A percentile compares a stretch with the other conserved stretches of the same genome.
phyloP scores from a whole-genome alignment of 2,113 vertebrate species.

The Cygnus buccinator region DNA sequence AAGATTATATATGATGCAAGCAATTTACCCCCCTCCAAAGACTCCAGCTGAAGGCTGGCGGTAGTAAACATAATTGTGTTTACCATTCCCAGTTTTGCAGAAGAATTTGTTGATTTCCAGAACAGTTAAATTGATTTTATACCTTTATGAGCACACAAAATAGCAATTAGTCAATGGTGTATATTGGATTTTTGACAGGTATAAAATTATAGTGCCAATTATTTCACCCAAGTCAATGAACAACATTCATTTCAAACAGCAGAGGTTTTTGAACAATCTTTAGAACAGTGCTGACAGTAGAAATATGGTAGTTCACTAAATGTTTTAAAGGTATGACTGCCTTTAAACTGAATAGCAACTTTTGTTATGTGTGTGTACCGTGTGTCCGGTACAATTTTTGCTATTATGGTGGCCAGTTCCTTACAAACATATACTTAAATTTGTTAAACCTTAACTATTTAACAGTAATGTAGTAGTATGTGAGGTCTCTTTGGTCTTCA shows the following conservation, averaged over 20 bases:
- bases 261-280: not conserved
- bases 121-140: slow-evolving; percentile 68
- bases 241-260: slow-evolving; percentile 43
- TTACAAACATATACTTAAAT: not conserved
- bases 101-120: slow-evolving; percentile 45
- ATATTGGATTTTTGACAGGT: slow-evolving; percentile 66
- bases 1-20: not conserved
- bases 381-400: not conserved
- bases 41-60: not conserved
- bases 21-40: not conserved
- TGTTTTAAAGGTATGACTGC: not conserved
- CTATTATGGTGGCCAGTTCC: not conserved
- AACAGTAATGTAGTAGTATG: not conserved
- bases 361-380: not conserved
- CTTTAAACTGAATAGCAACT: not conserved
- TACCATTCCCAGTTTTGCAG: slow-evolving; percentile 1
- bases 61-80: slow-evolving; percentile 23
- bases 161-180: slow-evolving; percentile 67
- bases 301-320: not conserved
- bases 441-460: not conserved
- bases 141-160: slow-evolving; percentile 63
- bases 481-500: not conserved
- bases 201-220: slow-evolving; percentile 73
- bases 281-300: slow-evolving; percentile 3
- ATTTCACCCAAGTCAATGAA: slow-evolving; percentile 39